These are phyloP conservation scores for Lamproptera curius DNA, from an alignment of 2,888 invertebrate species.

Conservation along the genomic window DNA sequence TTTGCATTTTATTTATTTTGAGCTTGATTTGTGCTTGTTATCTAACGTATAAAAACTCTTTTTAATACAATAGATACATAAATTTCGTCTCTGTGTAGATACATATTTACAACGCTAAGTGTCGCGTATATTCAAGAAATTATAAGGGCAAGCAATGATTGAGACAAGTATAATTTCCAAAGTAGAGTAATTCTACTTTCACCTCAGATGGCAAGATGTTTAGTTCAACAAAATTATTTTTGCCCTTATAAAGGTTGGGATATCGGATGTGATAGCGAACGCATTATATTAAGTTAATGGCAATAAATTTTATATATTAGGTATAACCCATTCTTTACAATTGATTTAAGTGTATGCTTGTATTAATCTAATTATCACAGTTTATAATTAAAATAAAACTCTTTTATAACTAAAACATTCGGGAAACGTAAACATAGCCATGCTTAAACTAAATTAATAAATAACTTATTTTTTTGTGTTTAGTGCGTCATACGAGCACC, in stretches of 20 bases:
- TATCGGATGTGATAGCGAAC: background rate
- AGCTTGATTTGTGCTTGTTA: conserved; percentile 44
- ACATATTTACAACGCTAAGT: conserved; percentile 22
- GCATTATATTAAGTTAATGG: conserved; percentile 31
- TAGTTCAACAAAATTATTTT: background rate
- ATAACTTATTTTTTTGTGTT: conserved; percentile 68
- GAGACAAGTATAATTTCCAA: conserved; percentile 13
- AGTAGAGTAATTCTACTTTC: conserved; percentile 3
- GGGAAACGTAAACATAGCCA: conserved; percentile 68
- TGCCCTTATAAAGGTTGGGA: background rate
- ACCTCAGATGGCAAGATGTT: conserved; percentile 10
- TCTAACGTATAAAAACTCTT: conserved; percentile 28
- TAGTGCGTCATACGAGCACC: conserved; percentile 48
- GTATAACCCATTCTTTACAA: conserved; percentile 6
- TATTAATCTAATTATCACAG: conserved; percentile 75
- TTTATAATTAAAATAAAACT: conserved; percentile 69
- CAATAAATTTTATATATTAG: conserved; percentile 22
- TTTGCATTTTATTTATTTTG: conserved; percentile 35
- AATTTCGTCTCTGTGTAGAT: conserved; percentile 29
- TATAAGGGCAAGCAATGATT: conserved; percentile 13
- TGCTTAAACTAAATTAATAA: conserved; percentile 70
- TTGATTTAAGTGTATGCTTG: conserved; percentile 16
- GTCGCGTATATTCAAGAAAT: conserved; percentile 7
- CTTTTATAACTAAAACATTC: conserved; percentile 49
- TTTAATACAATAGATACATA: background rate